A percentile compares a stretch with the other conserved stretches of the same genome.
Evolutionary conservation across 1,140 invertebrate genomes (phyloP).

Genomic region (Solenopsis fugax): DNA sequence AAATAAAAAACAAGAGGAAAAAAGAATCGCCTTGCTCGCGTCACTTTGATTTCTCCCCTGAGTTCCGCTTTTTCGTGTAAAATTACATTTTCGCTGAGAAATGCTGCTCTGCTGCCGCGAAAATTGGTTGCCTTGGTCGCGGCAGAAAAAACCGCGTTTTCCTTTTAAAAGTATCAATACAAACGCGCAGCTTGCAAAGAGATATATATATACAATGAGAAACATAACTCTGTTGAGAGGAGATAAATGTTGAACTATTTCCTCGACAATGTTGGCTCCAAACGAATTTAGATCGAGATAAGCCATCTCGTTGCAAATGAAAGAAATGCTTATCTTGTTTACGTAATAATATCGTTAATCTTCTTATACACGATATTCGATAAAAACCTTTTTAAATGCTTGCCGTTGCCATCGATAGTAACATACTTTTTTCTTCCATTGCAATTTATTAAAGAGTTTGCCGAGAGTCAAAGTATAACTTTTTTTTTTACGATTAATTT

Average conservation of each 20-base stretch:
- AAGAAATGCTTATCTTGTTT: neutral
- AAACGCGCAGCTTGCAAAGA: neutral
- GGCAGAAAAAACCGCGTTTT: neutral
- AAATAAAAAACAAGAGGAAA: neutral
- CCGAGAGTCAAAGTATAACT: neutral
- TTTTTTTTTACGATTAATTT: neutral
- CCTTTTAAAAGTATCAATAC: neutral
- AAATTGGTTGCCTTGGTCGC: constrained; percentile 23
- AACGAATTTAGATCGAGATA: constrained; percentile 9
- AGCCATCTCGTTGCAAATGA: neutral
- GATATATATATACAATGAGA: constrained; percentile 1
- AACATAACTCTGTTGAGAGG: neutral
- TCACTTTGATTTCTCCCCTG: constrained; percentile 24
- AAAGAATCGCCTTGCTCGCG: neutral
- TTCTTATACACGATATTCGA: neutral
- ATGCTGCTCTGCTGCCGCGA: neutral
- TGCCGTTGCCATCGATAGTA: neutral
- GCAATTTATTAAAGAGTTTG: neutral
- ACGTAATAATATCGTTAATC: neutral
- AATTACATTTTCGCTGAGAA: neutral
- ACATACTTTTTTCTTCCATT: neutral
- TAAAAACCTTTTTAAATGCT: neutral
- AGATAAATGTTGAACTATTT: neutral
- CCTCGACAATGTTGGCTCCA: neutral
- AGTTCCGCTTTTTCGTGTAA: constrained; percentile 14